phyloP scores from a whole-genome alignment of 1,140 invertebrate genomes.

The Drosophila lowei region DNA sequence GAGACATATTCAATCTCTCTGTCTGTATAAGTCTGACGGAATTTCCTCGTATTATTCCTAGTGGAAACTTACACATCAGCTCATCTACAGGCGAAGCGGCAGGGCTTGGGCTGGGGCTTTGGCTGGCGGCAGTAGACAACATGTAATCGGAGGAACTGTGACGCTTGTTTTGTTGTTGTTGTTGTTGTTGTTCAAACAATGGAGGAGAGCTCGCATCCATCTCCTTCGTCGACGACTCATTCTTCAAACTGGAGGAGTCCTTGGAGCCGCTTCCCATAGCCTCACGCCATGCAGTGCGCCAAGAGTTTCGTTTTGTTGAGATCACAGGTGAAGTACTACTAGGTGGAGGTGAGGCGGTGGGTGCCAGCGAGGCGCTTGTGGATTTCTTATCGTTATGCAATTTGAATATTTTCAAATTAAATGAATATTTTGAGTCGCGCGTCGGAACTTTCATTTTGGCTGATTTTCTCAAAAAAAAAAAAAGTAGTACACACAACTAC shows the following conservation, averaged over 20 bases:
- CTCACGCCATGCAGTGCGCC: slow-evolving; percentile 71
- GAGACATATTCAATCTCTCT: too few species aligned
- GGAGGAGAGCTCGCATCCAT: slow-evolving; percentile 3
- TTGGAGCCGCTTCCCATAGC: slow-evolving; percentile 53
- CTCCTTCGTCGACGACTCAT: slow-evolving; percentile 1
- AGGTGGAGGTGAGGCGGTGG: slow-evolving; percentile 34
- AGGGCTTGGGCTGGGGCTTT: slow-evolving; percentile 25
- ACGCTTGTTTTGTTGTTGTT: background rate
- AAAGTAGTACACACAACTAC: too few species aligned
- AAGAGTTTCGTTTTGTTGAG: slow-evolving; percentile 75
- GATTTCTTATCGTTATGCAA: slow-evolving; percentile 82
- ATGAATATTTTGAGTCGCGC: slow-evolving; percentile 74
- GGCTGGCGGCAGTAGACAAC: background rate
- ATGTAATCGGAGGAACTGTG: slow-evolving; percentile 13
- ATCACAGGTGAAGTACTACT: slow-evolving; percentile 63
- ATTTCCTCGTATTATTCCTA: too few species aligned
- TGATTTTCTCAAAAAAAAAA: background rate
- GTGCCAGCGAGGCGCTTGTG: slow-evolving; percentile 73
- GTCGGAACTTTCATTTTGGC: slow-evolving; percentile 78
- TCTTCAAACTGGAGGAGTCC: slow-evolving; percentile 27
- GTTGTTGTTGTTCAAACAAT: slow-evolving; percentile 4
- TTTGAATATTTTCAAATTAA: slow-evolving; percentile 83
- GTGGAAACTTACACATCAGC: slow-evolving; percentile 41
- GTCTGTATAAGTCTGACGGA: too few species aligned
- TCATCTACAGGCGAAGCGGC: slow-evolving; percentile 37